Evolutionary conservation across 2,888 invertebrate genomes (phyloP), one percentile per base, ranked within the genome.

Genomic region (Octonoba sinensis): DNA sequence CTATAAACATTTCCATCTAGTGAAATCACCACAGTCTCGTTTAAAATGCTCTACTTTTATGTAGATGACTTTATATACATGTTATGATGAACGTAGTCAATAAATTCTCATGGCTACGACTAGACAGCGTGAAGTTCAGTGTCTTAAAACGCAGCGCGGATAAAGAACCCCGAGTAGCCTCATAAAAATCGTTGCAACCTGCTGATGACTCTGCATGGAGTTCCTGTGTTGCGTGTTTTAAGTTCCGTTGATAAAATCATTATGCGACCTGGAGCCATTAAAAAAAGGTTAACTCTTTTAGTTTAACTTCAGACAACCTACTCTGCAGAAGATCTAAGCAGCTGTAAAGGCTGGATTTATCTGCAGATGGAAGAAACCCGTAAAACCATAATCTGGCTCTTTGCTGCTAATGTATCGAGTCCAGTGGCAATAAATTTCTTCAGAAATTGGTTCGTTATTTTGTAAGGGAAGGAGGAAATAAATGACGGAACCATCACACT

Each of bases 221-320:
- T 76, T 76, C 76, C 76, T 76, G 76, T 44, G 69, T 69, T 76
- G 60, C 76, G 54, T 62, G 67, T 62, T 62, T 51, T 24, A 60
- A 16, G 60, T 60, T 60, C 59, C 51, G 47, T 69, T 76, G 76
- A 76, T 76, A 69, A 76, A 67, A 76, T 76, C 67, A 76, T 76
- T 69, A 76, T 76, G 49, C 69, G 67, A 76, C 62, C 51, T 13
- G 13, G 62, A 47, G 44, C 67, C 69, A 76, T 76, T 76, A 76
- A 62, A 69, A 36, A 73, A 76, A 76, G 76, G 69, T 76, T 69
- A 76, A 65, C 73, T 73, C 64, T 49, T 65, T 65, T 65, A 47
- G 51, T 51, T 76, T 54, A 24, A 46, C 62, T 47, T 18, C 22
- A 36, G 27, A 54, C 60, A 69, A 69, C 69, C 69, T 62, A 69